Conservation (phyloP, 2,113 vertebrate species). For the Pluvianellus socialis region DNA sequence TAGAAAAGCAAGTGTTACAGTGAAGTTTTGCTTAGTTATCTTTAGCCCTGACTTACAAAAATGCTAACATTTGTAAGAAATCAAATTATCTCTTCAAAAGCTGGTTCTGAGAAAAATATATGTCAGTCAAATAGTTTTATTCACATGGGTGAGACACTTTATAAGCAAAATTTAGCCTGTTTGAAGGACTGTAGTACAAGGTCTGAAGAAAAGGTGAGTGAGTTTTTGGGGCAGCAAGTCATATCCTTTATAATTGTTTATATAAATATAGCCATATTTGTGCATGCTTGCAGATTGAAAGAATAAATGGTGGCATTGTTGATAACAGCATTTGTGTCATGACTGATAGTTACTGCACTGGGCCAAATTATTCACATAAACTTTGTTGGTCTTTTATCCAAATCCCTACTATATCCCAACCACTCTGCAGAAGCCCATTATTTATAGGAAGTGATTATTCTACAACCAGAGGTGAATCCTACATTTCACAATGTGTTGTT, state of each 20-base stretch:
- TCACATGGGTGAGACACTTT: rapidly evolving
- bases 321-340: neutral
- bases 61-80: neutral
- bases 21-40: neutral
- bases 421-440: neutral
- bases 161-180: neutral
- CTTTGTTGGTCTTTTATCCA: neutral
- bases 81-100: neutral
- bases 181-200: neutral
- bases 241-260: neutral
- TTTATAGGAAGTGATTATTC: neutral
- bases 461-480: neutral
- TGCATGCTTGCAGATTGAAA: neutral
- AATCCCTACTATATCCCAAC: neutral
- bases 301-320: neutral
- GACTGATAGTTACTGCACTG: neutral
- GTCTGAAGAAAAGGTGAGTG: neutral
- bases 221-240: neutral
- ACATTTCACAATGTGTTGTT: neutral
- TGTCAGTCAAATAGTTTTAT: neutral
- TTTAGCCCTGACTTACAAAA: neutral
- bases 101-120: neutral
- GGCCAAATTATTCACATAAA: neutral
- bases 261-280: neutral
- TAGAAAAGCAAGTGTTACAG: neutral